phyloP scores from a whole-genome alignment of 2,797 vertebrate genomes.

The Micromesistius poutassou region DNA sequence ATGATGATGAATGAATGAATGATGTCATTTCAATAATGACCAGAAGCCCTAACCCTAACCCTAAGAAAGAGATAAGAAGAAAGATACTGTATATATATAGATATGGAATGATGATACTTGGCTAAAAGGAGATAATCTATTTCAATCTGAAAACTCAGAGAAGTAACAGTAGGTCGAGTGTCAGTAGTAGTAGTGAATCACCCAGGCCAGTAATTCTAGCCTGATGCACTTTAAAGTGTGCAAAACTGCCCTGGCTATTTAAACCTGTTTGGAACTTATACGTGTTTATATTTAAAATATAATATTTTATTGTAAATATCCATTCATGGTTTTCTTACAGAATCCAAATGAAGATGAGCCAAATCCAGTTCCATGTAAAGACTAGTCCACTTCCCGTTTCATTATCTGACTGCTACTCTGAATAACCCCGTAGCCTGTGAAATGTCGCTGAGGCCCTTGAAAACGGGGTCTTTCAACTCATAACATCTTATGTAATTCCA shows the following conservation, averaged over 20 bases:
- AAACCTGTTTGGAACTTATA: conserved; percentile 18
- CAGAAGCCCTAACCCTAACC: too few species aligned
- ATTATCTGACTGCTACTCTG: background rate
- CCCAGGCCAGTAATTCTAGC: conserved; percentile 31
- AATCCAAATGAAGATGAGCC: background rate
- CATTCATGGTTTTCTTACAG: background rate
- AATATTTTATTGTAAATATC: conserved; percentile 27
- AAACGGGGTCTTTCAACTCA: background rate
- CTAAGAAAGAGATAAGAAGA: too few species aligned
- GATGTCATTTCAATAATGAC: background rate
- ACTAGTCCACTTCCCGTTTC: background rate
- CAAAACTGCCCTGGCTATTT: conserved; percentile 32
- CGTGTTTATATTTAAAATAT: conserved; percentile 47
- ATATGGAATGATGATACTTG: background rate
- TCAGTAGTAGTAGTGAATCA: background rate
- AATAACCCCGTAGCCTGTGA: background rate
- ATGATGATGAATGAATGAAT: too few species aligned
- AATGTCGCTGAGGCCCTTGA: background rate
- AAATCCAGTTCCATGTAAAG: conserved; percentile 5
- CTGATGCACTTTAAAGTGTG: background rate
- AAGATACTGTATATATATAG: background rate
- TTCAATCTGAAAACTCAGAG: background rate
- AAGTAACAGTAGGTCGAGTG: background rate
- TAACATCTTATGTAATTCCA: background rate
- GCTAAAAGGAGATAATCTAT: background rate